Evolutionary conservation across 2,888 invertebrate genomes (phyloP).

Genomic region (Teleogryllus oceanicus): DNA sequence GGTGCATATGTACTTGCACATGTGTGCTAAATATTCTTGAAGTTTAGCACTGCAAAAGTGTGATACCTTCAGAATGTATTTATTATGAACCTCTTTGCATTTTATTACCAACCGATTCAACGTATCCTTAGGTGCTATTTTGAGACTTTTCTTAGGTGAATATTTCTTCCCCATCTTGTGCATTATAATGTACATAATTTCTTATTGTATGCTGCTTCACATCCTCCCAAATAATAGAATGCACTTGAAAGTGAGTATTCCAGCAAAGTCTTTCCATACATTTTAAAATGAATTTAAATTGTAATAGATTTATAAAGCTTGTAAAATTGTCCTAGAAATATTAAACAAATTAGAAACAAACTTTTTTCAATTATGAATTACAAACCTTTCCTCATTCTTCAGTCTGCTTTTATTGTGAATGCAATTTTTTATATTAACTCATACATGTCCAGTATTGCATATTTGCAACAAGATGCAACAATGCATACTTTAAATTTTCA

Average conservation of each 20-base stretch:
- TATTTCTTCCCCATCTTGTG: neutral
- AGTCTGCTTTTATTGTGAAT: too few species aligned
- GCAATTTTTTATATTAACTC: too few species aligned
- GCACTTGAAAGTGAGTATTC: constrained; percentile 8
- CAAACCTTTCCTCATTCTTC: neutral
- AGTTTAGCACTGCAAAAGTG: neutral
- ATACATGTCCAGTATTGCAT: too few species aligned
- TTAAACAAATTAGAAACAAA: neutral
- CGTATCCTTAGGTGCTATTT: constrained; percentile 18
- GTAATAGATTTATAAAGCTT: constrained; percentile 12
- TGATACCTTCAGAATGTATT: neutral
- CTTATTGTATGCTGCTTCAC: constrained; percentile 10
- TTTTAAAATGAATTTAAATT: constrained; percentile 1
- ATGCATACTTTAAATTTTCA: too few species aligned
- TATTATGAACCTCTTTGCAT: neutral
- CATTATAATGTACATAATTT: constrained; percentile 1
- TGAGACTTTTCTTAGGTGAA: neutral
- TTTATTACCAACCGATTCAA: neutral
- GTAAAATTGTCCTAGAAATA: constrained; percentile 12
- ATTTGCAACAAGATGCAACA: too few species aligned
- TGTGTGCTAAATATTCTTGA: neutral
- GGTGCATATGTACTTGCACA: neutral
- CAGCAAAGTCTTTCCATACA: neutral
- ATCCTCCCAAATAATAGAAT: constrained; percentile 1
- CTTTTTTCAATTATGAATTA: neutral